Evolutionary conservation across 2,113 vertebrate genomes (phyloP).

Genomic region (Edolisoma coerulescens): DNA sequence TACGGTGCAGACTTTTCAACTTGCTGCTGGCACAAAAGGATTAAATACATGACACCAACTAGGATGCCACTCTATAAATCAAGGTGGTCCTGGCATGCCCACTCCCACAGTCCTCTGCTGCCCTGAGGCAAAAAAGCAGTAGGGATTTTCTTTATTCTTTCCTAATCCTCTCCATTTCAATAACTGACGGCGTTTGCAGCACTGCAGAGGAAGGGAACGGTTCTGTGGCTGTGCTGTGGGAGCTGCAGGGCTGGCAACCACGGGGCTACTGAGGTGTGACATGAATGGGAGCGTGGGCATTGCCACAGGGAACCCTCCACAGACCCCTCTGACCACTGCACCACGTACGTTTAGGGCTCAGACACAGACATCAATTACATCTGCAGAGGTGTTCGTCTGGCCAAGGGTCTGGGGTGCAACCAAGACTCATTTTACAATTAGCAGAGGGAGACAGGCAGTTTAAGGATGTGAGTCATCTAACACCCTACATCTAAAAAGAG

Average conservation of each 20-base stretch:
- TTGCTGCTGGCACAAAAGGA: not conserved
- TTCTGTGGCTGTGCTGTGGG: not conserved
- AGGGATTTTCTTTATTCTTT: not conserved
- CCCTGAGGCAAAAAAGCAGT: not conserved
- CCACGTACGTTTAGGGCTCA: not conserved
- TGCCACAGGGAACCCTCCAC: not conserved
- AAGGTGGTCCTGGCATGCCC: not conserved
- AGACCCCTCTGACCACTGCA: not conserved
- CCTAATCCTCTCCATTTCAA: not conserved
- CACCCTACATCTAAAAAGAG: not conserved
- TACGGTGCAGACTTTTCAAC: not conserved
- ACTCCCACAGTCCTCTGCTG: not conserved
- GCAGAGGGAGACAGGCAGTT: not conserved
- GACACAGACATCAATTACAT: not conserved
- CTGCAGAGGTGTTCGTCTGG: not conserved
- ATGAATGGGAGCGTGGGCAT: not conserved
- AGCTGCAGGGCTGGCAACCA: not conserved
- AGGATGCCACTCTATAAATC: not conserved
- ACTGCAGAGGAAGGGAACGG: not conserved
- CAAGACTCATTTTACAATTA: not conserved
- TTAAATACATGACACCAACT: not conserved
- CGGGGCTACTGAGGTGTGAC: rapidly evolving
- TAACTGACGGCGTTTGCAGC: not conserved
- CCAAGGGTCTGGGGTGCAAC: not conserved
- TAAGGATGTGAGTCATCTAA: not conserved